Percentiles rank a stretch among this genome's conserved stretches.
Conservation (phyloP, 2,113 vertebrate species). For the Mustela nigripes region DNA sequence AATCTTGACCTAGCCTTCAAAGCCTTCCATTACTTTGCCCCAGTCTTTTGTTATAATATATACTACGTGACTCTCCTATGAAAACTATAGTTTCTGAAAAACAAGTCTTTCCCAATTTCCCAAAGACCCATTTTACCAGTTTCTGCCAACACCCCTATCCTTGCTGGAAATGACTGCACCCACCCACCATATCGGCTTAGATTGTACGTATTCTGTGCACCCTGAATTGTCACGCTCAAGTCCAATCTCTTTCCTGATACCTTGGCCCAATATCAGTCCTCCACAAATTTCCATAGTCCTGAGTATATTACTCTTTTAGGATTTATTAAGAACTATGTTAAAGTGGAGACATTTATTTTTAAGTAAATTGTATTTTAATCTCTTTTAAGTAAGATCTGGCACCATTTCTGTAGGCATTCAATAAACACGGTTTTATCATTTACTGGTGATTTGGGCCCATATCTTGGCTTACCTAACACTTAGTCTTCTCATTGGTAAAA, state of each 20-base stretch:
- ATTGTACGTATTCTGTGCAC: neutral
- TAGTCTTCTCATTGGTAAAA: neutral
- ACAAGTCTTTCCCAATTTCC: neutral
- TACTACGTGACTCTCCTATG: neutral
- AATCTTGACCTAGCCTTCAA: neutral
- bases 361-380: slow-evolving; percentile 44
- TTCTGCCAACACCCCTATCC: neutral
- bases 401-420: neutral
- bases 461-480: neutral
- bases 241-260: neutral
- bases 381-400: neutral
- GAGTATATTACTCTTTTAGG: neutral
- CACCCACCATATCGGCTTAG: neutral
- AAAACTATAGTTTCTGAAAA: neutral
- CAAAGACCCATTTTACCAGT: neutral
- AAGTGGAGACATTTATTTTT: slow-evolving; percentile 32
- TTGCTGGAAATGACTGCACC: neutral
- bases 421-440: neutral
- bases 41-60: neutral
- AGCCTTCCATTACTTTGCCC: neutral
- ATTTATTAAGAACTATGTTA: neutral
- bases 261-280: neutral
- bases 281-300: neutral
- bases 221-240: neutral
- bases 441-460: neutral